These are phyloP conservation scores for Myrmophylax atrothorax DNA, from an alignment of 2,113 vertebrate species.

Conservation along the genomic window DNA sequence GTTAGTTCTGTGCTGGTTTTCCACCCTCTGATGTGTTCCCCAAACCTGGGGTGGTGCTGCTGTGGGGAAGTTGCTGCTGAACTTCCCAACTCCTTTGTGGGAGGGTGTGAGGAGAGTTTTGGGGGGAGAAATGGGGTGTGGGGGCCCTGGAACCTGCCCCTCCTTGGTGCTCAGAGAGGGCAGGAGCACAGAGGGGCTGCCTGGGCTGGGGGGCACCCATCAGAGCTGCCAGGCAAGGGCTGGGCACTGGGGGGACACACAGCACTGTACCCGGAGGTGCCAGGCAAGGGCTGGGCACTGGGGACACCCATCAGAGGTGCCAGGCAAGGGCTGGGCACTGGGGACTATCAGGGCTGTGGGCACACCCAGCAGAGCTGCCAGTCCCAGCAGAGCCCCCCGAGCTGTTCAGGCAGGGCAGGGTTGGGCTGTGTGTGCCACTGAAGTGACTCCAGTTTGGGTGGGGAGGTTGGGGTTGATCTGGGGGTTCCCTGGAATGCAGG, in stretches of 20 bases:
- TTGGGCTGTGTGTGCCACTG: too few relatives aligned
- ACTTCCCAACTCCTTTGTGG: not conserved
- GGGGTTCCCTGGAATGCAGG: not conserved
- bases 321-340: too few relatives aligned
- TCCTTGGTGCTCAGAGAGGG: not conserved
- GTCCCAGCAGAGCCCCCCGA: not conserved
- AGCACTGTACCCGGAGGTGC: not conserved
- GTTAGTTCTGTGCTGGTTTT: slow-evolving; percentile 61
- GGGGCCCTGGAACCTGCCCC: not conserved
- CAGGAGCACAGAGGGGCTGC: not conserved
- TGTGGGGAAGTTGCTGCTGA: not conserved
- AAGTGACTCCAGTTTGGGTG: not conserved
- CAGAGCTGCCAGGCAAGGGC: too few relatives aligned
- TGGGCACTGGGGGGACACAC: not conserved
- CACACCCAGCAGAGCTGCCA: not conserved
- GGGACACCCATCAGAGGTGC: too few relatives aligned
- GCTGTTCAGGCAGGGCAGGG: too few relatives aligned
- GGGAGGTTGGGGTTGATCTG: too few relatives aligned
- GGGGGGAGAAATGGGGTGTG: not conserved
- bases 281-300: too few relatives aligned
- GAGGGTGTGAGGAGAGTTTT: accelerated
- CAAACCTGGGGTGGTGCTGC: not conserved
- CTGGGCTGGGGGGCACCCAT: too few relatives aligned
- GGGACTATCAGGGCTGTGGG: not conserved
- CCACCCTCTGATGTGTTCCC: not conserved